These are phyloP conservation scores for Pipistrellus pipistrellus DNA, from an alignment of 2,797 vertebrate species.

Conservation along the genomic window DNA sequence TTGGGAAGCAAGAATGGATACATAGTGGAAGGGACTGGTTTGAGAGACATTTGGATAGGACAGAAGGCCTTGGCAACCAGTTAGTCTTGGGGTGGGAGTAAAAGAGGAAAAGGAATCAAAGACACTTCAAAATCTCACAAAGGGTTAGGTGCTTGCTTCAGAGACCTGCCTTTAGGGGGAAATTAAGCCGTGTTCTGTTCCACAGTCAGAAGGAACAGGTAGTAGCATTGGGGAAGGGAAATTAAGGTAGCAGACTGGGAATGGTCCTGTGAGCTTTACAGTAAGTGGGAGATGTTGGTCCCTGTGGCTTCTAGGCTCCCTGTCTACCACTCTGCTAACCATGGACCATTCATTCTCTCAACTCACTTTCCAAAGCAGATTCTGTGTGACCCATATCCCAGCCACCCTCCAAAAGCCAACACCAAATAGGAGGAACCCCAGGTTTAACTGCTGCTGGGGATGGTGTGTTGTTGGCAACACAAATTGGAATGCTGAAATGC, in stretches of 20 bases:
- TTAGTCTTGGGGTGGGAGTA: background rate
- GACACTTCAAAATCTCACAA: background rate
- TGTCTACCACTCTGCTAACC: background rate
- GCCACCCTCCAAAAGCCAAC: background rate
- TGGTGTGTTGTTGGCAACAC: slow-evolving; percentile 26
- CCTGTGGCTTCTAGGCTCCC: background rate
- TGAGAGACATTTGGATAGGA: slow-evolving; percentile 17
- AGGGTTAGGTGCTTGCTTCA: slow-evolving; percentile 78
- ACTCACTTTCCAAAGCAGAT: background rate
- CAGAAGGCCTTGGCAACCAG: background rate
- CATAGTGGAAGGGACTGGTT: background rate
- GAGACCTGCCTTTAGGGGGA: slow-evolving; percentile 65
- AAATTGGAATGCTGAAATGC: slow-evolving; percentile 20
- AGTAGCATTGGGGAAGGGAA: slow-evolving; percentile 57
- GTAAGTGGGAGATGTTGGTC: background rate
- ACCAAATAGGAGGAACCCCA: background rate
- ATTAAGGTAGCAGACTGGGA: background rate
- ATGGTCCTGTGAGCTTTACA: background rate
- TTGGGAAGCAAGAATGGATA: background rate
- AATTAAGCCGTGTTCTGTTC: slow-evolving; percentile 67
- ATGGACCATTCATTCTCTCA: background rate
- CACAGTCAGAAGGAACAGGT: slow-evolving; percentile 80
- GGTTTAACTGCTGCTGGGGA: background rate
- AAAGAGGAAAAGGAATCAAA: slow-evolving; percentile 39
- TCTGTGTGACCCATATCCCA: background rate